Evolutionary conservation across 2,113 vertebrate genomes (phyloP).

Genomic region (Martes martes): DNA sequence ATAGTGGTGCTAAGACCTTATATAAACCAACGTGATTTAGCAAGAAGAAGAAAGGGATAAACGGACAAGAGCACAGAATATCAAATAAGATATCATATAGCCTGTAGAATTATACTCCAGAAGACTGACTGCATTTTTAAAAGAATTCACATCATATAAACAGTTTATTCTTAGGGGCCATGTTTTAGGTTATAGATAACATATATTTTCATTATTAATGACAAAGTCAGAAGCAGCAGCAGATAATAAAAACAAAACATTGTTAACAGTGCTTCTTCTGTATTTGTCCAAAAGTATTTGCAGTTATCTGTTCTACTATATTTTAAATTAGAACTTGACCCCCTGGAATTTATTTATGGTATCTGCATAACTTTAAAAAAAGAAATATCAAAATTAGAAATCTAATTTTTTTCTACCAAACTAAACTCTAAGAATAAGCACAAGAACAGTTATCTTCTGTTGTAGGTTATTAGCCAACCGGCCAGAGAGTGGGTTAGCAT

Average conservation of each 20-base stretch:
- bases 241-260: not conserved
- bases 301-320: not conserved
- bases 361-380: not conserved
- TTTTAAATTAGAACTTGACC: not conserved
- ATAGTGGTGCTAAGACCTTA: conserved; percentile 23
- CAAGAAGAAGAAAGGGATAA: not conserved
- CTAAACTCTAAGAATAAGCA: not conserved
- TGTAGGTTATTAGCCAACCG: not conserved
- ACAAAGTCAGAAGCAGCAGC: not conserved
- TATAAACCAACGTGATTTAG: conserved; percentile 48
- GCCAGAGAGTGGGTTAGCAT: not conserved
- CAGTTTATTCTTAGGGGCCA: conserved; percentile 48
- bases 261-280: not conserved
- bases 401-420: not conserved
- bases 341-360: not conserved
- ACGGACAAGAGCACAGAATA: conserved; percentile 60
- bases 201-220: conserved; percentile 37
- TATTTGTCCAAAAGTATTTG: not conserved
- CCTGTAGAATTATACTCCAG: conserved; percentile 56
- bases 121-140: conserved; percentile 64
- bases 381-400: not conserved
- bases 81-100: conserved; percentile 57
- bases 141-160: conserved; percentile 53
- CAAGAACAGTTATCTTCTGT: not conserved
- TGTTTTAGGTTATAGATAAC: conserved; percentile 68